Evolutionary conservation across 2,888 invertebrate species (phyloP), one percentile per base, ranked within the genome.

Genomic region (Salpingus planirostris): DNA sequence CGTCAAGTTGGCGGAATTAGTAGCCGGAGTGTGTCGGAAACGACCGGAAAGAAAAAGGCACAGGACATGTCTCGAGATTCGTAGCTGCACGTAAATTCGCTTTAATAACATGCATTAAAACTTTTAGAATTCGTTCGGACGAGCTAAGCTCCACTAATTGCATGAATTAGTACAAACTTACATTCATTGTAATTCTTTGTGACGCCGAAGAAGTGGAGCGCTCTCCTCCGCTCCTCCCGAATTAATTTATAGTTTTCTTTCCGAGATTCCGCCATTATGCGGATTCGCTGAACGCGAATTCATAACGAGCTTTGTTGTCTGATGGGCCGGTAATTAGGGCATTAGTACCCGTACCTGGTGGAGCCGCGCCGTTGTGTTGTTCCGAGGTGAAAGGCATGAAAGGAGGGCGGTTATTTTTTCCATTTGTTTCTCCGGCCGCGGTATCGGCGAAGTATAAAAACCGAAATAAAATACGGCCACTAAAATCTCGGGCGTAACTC

Each of bases 81-180:
- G 41, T 41, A 43, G 33, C 49, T 43, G 52, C 51, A 54, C 56
- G 55, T 54, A 60, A 61, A 60, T 60, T 60, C 54, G 47, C 57
- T 52, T 57, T 61, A 61, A 62, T 60, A 59, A 60, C 59, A 55
- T 47, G 59, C 60, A 62, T 62, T 62, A 61, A 62, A 62, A 62
- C 52, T 61, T 62, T 59, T 51, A 52, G 56, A 58, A 57, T 56
- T 60, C 54, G 55, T 54, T 59, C 54, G 51, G 53, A 52, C 52
- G 55, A 60, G 56, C 58, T 59, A 52, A 59, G 59, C 60, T 57
- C 55, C 50, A 59, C 61, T 61, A 63, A 62, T 63, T 63, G 56
- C 61, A 54, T 52, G 59, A 60, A 63, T 62, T 63, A 60, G 54
- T 54, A 55, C 51, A 51, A 55, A 61, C 57, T 62, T 57, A 59